These are phyloP conservation scores for Panthera uncia DNA, from an alignment of 2,113 vertebrate species.

Conservation along the genomic window DNA sequence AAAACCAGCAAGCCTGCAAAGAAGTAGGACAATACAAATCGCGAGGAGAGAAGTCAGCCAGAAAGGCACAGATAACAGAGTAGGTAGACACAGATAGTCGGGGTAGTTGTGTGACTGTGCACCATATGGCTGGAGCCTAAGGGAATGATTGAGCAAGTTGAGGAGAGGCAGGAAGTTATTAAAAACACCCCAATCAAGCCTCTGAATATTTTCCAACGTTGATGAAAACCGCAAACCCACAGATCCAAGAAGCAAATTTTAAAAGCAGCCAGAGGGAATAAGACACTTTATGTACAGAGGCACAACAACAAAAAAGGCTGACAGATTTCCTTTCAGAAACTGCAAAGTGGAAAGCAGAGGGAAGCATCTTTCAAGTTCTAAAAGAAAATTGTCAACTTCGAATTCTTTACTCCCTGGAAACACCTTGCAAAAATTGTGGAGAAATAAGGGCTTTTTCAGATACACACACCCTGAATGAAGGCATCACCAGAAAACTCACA, in stretches of 20 bases:
- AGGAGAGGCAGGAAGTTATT: not conserved
- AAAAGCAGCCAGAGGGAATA: not conserved
- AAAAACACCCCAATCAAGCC: not conserved
- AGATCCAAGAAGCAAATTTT: not conserved
- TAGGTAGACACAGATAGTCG: rapidly evolving
- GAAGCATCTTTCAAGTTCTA: not conserved
- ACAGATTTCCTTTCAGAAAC: not conserved
- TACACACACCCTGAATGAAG: not conserved
- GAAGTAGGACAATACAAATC: not conserved
- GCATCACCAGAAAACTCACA: not conserved
- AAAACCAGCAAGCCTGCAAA: not conserved
- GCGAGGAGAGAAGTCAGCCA: not conserved
- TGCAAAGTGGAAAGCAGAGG: not conserved
- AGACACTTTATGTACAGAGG: not conserved
- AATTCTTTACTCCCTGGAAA: not conserved
- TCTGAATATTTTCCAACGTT: not conserved
- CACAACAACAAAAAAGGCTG: not conserved
- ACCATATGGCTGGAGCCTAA: not conserved
- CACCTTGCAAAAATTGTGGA: not conserved
- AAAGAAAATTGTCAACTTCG: not conserved
- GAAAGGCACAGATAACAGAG: not conserved
- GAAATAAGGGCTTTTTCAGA: not conserved
- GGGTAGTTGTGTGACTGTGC: rapidly evolving
- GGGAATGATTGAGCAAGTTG: too few species aligned
- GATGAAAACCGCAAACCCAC: not conserved